phyloP scores from a whole-genome alignment of 2,113 vertebrate species.

The Urocynchramus pylzowi region DNA sequence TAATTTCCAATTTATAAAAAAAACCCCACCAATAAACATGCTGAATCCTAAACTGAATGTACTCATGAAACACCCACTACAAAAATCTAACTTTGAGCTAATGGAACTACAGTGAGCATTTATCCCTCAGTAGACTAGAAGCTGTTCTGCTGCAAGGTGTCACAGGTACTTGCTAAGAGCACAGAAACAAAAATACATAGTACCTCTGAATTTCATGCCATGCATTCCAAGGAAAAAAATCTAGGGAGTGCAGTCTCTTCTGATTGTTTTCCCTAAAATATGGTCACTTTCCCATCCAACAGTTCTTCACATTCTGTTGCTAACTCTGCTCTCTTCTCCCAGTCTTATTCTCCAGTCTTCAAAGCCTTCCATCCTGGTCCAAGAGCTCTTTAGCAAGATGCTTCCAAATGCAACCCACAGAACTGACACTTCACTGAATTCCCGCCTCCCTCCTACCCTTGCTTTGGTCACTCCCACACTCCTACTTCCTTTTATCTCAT shows the following conservation, averaged over 20 bases:
- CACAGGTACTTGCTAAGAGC: background rate
- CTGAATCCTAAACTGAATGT: background rate
- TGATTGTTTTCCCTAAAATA: background rate
- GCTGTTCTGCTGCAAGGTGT: background rate
- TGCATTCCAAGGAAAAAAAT: background rate
- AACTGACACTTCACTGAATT: background rate
- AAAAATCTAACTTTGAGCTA: background rate
- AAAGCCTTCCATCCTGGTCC: background rate
- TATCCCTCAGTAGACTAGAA: background rate
- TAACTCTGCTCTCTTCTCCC: background rate
- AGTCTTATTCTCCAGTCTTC: background rate
- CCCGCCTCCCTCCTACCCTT: background rate
- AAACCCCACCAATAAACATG: background rate
- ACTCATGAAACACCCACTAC: background rate
- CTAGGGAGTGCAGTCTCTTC: background rate
- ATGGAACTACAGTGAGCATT: background rate
- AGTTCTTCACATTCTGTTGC: background rate
- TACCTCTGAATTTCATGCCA: background rate
- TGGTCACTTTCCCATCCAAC: background rate
- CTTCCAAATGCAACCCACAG: background rate
- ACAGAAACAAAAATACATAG: background rate
- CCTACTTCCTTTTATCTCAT: background rate
- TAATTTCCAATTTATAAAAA: background rate
- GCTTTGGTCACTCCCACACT: background rate
- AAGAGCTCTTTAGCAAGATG: background rate